These are phyloP conservation scores for Andrena camellia DNA, from an alignment of 2,888 invertebrate species.

Conservation along the genomic window DNA sequence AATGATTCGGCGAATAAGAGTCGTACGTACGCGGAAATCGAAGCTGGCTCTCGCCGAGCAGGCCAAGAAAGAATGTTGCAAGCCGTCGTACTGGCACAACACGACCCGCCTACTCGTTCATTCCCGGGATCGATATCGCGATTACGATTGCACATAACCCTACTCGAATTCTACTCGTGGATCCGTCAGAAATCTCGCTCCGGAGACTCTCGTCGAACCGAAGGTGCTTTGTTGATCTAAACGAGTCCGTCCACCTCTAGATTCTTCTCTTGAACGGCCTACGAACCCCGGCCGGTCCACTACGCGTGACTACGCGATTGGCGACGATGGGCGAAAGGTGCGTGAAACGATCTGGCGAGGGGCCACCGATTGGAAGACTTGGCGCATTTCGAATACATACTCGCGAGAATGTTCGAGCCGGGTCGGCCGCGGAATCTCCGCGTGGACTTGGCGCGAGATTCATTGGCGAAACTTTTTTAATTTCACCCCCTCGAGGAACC, in stretches of 20 bases:
- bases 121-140: constrained; percentile 44
- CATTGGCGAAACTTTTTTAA: neutral
- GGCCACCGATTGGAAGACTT: constrained; percentile 25
- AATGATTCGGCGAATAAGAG: constrained; percentile 11
- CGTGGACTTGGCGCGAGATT: neutral
- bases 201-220: neutral
- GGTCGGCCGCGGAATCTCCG: neutral
- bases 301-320: too few species aligned
- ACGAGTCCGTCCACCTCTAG: too few species aligned
- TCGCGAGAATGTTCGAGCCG: neutral
- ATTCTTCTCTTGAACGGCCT: too few species aligned
- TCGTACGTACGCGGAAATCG: constrained; percentile 25
- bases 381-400: constrained; percentile 13
- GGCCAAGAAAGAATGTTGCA: constrained; percentile 12
- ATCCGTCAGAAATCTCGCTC: neutral
- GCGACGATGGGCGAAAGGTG: too few species aligned
- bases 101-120: constrained; percentile 21
- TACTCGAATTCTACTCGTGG: neutral
- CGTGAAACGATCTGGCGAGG: constrained; percentile 6
- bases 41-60: constrained; percentile 24
- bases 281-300: too few species aligned
- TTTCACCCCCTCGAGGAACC: neutral
- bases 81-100: constrained; percentile 28
- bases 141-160: constrained; percentile 24
- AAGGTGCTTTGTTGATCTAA: too few species aligned